phyloP scores from a whole-genome alignment of 2,113 vertebrate species.

The Mormyrus lacerda region DNA sequence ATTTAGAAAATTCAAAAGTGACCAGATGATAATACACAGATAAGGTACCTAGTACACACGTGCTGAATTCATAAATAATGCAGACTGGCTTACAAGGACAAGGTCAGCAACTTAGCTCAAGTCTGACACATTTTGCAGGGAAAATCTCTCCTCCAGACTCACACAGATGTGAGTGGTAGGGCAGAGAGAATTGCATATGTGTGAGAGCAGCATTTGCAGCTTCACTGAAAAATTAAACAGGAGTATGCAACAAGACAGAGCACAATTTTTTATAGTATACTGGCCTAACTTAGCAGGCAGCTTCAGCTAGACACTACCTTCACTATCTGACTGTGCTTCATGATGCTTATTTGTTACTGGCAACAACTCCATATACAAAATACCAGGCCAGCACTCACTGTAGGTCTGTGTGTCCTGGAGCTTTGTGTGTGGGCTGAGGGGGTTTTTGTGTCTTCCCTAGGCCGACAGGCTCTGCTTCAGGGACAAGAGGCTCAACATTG shows the following conservation, averaged over 20 bases:
- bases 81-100: neutral
- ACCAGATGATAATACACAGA: neutral
- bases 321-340: neutral
- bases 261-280: neutral
- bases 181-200: neutral
- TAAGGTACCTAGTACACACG: neutral
- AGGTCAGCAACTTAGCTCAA: neutral
- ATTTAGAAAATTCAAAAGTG: neutral
- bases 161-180: neutral
- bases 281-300: neutral
- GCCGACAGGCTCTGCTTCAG: slow-evolving; percentile 66
- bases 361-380: neutral
- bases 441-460: slow-evolving; percentile 48
- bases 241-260: neutral
- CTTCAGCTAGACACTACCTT: neutral
- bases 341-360: neutral
- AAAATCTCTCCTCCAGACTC: neutral
- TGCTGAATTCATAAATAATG: neutral
- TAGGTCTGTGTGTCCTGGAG: neutral
- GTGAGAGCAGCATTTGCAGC: neutral
- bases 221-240: neutral
- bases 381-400: neutral
- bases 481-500: slow-evolving; percentile 74
- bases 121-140: neutral
- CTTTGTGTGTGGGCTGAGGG: neutral